Evolutionary conservation across 2,113 vertebrate genomes (phyloP).

Genomic region (Gavia stellata): DNA sequence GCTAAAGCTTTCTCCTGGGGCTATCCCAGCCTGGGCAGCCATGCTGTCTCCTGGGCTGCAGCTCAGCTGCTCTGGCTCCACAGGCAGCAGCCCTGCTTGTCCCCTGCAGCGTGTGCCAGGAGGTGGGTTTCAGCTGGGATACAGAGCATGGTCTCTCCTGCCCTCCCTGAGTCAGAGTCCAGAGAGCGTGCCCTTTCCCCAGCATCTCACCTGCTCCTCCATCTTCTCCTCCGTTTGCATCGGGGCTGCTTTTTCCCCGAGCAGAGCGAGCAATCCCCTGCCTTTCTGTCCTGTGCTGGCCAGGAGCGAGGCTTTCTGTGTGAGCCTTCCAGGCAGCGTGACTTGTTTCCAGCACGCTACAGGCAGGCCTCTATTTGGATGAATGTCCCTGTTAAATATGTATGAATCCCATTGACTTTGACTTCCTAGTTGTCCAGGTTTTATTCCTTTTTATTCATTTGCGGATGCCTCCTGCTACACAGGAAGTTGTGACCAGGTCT

Average conservation of each 20-base stretch:
- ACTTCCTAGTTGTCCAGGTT: background rate
- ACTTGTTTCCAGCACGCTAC: background rate
- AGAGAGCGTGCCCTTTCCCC: background rate
- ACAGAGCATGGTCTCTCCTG: background rate
- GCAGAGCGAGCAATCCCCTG: background rate
- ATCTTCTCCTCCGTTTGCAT: background rate
- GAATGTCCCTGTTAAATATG: conserved; percentile 31
- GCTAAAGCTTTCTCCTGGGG: background rate
- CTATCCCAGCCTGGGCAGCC: background rate
- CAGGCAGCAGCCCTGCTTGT: background rate
- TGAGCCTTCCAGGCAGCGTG: background rate
- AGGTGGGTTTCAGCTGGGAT: background rate
- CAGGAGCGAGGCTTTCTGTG: background rate
- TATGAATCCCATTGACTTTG: background rate
- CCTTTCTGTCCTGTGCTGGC: background rate
- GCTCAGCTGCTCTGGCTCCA: background rate
- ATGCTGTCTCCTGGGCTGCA: background rate
- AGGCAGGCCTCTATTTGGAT: background rate
- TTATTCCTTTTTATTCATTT: background rate
- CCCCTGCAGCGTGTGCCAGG: background rate
- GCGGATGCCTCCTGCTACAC: background rate
- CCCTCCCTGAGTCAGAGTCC: background rate
- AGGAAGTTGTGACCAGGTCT: background rate
- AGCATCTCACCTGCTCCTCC: fast-evolving
- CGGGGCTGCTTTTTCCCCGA: background rate